Evolutionary conservation across 37 sponge, comb jelly and placozoan species (phyloP).

Genomic region (Crambe crambe): DNA sequence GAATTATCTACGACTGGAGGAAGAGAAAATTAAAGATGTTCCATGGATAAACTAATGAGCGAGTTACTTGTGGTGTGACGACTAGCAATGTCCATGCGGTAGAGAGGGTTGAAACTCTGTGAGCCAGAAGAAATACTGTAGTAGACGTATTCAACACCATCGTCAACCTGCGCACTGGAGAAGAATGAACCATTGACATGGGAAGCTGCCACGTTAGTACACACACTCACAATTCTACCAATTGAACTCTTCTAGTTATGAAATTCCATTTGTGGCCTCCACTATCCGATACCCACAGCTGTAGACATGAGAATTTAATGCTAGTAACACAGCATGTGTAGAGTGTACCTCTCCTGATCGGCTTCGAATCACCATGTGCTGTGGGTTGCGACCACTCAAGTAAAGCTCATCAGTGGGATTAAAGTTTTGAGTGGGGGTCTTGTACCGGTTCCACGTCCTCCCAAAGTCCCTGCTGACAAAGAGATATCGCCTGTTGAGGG

Average conservation of each 20-base stretch:
- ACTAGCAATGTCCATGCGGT: conserved; percentile 27
- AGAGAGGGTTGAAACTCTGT: conserved; percentile 12
- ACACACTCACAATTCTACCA: conserved; percentile 28
- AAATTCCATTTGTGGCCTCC: conserved; percentile 8
- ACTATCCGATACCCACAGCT: conserved; percentile 26
- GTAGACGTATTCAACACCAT: conserved; percentile 15
- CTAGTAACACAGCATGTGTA: neutral
- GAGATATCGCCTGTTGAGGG: conserved; percentile 5
- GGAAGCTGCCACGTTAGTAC: neutral
- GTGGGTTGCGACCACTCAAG: conserved; percentile 13
- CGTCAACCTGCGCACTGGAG: conserved; percentile 2
- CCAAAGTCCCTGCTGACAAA: conserved; percentile 45
- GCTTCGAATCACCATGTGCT: conserved; percentile 26
- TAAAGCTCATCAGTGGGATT: conserved; percentile 29
- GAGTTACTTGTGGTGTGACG: conserved; percentile 1
- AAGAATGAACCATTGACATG: neutral
- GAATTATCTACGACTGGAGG: conserved; percentile 39
- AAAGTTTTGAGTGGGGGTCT: conserved; percentile 36
- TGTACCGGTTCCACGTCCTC: conserved; percentile 23
- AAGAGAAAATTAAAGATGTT: neutral
- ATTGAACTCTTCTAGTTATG: conserved; percentile 1
- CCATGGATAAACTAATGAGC: neutral
- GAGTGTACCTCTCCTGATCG: conserved; percentile 7
- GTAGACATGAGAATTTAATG: neutral
- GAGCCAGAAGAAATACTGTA: neutral